A percentile compares a stretch with the other conserved stretches of the same genome.
phyloP scores from a whole-genome alignment of 1,140 invertebrate genomes.

The Drosophila bocki region DNA sequence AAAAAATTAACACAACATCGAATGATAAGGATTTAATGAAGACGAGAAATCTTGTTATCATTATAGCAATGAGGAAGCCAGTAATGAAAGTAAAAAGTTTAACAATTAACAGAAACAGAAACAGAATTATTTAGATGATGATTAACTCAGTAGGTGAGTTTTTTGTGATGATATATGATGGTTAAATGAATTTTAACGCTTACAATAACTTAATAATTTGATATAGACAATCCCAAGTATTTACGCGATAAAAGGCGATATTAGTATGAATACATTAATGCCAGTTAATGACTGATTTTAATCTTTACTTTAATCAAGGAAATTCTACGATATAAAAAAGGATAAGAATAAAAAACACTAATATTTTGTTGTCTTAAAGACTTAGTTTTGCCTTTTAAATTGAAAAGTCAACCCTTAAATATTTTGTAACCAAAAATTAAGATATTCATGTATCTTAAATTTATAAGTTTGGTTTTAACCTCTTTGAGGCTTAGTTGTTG shows the following conservation, averaged over 20 bases:
- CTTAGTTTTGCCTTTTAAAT: no score
- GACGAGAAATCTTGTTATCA: neutral
- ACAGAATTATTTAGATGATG: neutral
- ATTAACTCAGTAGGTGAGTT: slow-evolving; percentile 6
- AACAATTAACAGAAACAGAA: slow-evolving; percentile 28
- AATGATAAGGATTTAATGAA: slow-evolving; percentile 4
- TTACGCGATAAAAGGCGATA: neutral
- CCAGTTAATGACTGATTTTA: neutral
- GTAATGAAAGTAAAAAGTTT: slow-evolving; percentile 2
- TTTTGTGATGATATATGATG: neutral
- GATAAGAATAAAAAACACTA: no score
- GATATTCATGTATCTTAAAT: neutral
- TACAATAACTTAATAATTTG: neutral
- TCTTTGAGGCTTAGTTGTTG: no score
- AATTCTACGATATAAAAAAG: no score
- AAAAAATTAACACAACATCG: slow-evolving; percentile 45
- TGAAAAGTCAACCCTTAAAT: neutral
- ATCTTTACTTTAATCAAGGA: no score
- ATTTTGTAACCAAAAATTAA: neutral
- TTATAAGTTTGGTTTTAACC: neutral
- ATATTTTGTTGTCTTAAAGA: no score
- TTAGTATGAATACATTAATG: no score
- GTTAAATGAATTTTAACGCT: neutral
- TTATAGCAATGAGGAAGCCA: slow-evolving; percentile 20
- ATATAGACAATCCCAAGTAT: neutral